These are phyloP conservation scores for Euplagia quadripunctaria DNA, from an alignment of 2,888 invertebrate genomes.

Conservation along the genomic window DNA sequence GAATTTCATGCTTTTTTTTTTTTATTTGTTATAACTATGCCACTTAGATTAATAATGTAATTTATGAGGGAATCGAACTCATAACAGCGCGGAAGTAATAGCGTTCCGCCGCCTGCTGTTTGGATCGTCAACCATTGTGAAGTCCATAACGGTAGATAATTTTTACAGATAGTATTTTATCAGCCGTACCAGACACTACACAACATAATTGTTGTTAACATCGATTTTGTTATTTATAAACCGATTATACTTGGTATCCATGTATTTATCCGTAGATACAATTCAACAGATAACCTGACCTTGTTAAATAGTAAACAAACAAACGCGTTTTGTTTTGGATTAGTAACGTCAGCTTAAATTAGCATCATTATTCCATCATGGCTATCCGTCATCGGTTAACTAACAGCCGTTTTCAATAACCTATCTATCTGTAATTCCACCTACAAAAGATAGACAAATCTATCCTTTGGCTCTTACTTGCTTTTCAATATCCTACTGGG, in stretches of 20 bases:
- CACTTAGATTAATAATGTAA: conserved; percentile 1
- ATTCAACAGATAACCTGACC: conserved; percentile 7
- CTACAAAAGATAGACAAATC: no score
- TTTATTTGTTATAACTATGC: neutral
- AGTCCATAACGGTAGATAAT: conserved; percentile 19
- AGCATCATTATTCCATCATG: neutral
- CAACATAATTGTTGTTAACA: neutral
- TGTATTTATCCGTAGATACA: conserved; percentile 1
- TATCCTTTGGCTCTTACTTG: no score
- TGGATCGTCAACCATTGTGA: conserved; percentile 17
- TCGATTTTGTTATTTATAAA: conserved; percentile 10
- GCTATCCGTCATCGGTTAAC: neutral
- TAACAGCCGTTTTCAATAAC: no score
- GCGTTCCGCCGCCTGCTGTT: conserved; percentile 16
- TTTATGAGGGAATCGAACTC: conserved; percentile 14
- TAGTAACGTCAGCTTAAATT: neutral
- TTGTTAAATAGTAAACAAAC: conserved; percentile 3
- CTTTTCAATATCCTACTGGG: no score
- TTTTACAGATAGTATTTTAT: conserved; percentile 14
- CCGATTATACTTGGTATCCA: neutral
- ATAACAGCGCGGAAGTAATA: conserved; percentile 15
- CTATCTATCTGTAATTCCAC: no score
- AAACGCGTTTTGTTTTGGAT: neutral
- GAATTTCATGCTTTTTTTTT: neutral
- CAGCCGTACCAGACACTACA: conserved; percentile 7